Conservation (phyloP, 1,140 invertebrate species). For the Sesamia nonagrioides region DNA sequence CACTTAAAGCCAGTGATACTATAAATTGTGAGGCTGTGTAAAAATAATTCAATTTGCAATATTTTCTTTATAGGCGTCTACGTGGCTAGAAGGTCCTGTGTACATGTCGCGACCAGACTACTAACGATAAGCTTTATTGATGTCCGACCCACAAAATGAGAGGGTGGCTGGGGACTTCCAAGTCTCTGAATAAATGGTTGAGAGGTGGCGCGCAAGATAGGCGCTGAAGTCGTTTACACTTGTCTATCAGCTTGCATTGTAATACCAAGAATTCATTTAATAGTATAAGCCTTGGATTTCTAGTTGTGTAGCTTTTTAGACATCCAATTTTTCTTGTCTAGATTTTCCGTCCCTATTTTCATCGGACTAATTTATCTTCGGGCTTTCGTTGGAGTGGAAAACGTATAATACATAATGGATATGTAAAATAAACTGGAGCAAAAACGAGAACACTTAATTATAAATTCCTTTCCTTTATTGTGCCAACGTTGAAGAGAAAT, state of each 20-base stretch:
- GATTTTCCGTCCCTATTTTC: not conserved
- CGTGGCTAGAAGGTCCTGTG: slow-evolving; percentile 22
- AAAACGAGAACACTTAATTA: not conserved
- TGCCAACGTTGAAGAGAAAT: not conserved
- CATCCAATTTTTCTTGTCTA: not conserved
- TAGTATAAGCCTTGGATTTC: not conserved
- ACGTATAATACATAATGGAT: not conserved
- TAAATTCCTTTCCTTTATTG: not conserved
- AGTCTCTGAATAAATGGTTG: slow-evolving; percentile 29
- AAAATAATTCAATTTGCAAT: slow-evolving; percentile 49
- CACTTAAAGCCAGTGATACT: not conserved
- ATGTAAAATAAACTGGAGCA: not conserved
- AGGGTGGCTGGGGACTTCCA: slow-evolving; percentile 26
- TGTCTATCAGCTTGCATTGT: slow-evolving; percentile 8
- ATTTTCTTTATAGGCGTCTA: slow-evolving; percentile 38
- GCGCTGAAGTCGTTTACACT: slow-evolving; percentile 26
- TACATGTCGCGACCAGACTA: slow-evolving; percentile 33
- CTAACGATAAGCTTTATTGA: slow-evolving; percentile 57
- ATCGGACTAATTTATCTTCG: no score
- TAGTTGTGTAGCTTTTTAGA: not conserved
- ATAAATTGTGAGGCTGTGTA: not conserved
- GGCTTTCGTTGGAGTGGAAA: not conserved
- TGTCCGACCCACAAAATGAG: slow-evolving; percentile 49
- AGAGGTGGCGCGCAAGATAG: slow-evolving; percentile 23
- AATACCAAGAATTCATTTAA: slow-evolving; percentile 41